phyloP scores from a whole-genome alignment of 2,113 vertebrate genomes.

The Fukomys damarensis region DNA sequence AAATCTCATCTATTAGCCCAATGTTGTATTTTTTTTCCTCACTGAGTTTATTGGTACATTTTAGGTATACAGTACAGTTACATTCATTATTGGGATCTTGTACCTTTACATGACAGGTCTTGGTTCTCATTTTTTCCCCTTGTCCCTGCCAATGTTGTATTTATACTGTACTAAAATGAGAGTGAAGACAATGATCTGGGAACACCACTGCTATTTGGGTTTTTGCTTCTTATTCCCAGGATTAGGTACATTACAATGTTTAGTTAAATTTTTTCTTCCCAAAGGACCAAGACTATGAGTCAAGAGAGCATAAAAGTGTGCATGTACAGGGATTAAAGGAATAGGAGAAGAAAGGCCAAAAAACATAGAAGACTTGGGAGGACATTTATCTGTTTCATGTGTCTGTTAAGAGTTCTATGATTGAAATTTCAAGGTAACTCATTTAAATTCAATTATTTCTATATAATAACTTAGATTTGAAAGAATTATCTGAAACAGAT shows the following conservation, averaged over 20 bases:
- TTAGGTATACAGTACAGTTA: too few species aligned
- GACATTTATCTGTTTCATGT: not conserved
- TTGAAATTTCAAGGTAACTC: not conserved
- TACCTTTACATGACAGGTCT: too few species aligned
- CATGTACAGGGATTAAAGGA: not conserved
- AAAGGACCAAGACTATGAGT: not conserved
- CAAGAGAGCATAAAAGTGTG: not conserved
- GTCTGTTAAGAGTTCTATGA: not conserved
- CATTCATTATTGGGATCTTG: too few species aligned
- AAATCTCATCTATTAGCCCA: not conserved
- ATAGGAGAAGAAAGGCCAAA: accelerated
- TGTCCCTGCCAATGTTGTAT: not conserved
- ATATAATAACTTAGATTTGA: not conserved
- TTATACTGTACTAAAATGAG: not conserved
- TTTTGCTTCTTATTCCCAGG: not conserved
- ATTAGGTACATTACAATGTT: not conserved
- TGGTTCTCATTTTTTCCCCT: too few species aligned
- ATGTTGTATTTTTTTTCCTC: not conserved
- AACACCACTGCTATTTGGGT: not conserved
- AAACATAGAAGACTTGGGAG: not conserved
- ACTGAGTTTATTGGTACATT: too few species aligned
- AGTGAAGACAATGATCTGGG: not conserved
- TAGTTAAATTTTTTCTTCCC: not conserved
- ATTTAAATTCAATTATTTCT: conserved; percentile 17
- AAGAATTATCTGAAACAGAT: not conserved